Evolutionary conservation across 2,113 vertebrate genomes (phyloP).

Genomic region (Leptocoma aspasia): DNA sequence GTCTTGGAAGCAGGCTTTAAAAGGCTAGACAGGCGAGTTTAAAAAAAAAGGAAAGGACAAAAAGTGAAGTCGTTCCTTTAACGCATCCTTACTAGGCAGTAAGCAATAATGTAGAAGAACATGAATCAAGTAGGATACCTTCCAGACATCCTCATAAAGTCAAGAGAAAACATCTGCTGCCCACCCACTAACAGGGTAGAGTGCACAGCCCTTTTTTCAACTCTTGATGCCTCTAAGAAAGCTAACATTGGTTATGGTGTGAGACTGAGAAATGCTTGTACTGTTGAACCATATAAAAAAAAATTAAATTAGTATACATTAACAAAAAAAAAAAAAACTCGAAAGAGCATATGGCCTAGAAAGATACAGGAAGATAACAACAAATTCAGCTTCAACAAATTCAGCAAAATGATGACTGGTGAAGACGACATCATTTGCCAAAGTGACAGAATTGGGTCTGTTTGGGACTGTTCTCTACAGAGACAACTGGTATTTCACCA

Average conservation of each 20-base stretch:
- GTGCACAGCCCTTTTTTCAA: not conserved
- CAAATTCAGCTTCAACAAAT: not conserved
- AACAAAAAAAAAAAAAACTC: not conserved
- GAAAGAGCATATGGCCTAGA: not conserved
- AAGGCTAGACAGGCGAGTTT: not conserved
- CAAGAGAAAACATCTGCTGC: not conserved
- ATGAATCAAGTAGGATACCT: not conserved
- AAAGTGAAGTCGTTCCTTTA: not conserved
- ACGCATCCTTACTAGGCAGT: not conserved
- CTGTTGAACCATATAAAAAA: not conserved
- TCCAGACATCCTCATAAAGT: not conserved
- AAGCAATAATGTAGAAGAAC: not conserved
- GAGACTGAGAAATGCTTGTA: not conserved
- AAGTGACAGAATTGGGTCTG: not conserved
- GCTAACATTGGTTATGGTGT: not conserved
- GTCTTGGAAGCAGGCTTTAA: not conserved
- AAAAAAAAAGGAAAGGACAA: not conserved
- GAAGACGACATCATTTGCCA: not conserved
- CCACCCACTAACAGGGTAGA: not conserved
- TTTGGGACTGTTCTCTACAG: not conserved
- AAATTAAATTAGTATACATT: not conserved
- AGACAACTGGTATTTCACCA: not conserved
- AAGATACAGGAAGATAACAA: not conserved
- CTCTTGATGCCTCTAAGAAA: not conserved
- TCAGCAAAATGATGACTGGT: not conserved